Evolutionary conservation across 1,140 invertebrate genomes (phyloP).

Genomic region (Drosophila orena): DNA sequence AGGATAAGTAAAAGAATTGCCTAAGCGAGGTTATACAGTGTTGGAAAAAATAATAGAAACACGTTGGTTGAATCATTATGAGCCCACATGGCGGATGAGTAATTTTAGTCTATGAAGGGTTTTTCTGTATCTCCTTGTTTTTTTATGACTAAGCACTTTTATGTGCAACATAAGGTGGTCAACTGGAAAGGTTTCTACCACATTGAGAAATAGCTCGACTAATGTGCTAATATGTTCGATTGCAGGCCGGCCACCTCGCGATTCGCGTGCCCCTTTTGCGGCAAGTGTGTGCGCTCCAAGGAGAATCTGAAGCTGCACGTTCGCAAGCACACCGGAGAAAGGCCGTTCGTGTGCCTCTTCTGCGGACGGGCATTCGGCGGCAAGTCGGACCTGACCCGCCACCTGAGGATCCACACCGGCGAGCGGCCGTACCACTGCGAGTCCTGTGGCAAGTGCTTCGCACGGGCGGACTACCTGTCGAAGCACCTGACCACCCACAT

Average conservation of each 20-base stretch:
- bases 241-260: conserved; percentile 84
- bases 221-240: not conserved
- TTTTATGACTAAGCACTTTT: too few species aligned
- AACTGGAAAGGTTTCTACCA: too few species aligned
- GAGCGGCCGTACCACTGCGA: conserved; percentile 94
- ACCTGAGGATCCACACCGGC: conserved; percentile 94
- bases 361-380: conserved; percentile 94
- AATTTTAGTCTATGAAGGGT: too few species aligned
- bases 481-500: conserved; percentile 96
- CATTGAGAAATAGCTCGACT: not conserved
- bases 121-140: too few species aligned
- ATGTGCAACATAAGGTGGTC: too few species aligned
- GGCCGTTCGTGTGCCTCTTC: conserved; percentile 94
- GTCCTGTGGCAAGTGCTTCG: conserved; percentile 96
- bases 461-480: conserved; percentile 94
- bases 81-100: too few species aligned
- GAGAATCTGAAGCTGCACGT: conserved; percentile 95
- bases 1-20: not conserved
- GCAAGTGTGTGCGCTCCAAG: conserved; percentile 94
- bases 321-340: conserved; percentile 94
- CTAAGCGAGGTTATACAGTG: too few species aligned
- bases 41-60: too few species aligned
- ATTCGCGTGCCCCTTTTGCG: conserved; percentile 95
- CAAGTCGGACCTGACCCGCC: conserved; percentile 93
- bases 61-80: too few species aligned